phyloP scores from a whole-genome alignment of 2,797 vertebrate genomes.

The Pogoniulus pusillus region DNA sequence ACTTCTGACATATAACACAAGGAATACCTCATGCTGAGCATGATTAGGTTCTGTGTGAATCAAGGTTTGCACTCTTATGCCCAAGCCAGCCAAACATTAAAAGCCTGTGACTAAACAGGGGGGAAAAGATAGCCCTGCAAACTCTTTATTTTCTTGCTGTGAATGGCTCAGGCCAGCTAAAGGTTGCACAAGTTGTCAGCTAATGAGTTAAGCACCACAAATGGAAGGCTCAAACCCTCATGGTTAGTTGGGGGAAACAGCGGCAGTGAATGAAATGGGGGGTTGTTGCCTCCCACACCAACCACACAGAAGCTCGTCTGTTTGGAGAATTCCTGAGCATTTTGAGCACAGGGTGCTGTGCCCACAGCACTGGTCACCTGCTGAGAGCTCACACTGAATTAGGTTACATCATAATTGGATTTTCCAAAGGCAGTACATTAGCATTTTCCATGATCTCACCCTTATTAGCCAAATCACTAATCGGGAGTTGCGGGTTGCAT shows the following conservation, averaged over 20 bases:
- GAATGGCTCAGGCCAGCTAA: neutral
- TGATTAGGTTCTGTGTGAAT: neutral
- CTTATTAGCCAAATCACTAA: conserved; percentile 60
- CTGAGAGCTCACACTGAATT: conserved; percentile 53
- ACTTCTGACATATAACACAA: neutral
- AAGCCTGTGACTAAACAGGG: neutral
- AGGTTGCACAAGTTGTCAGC: neutral
- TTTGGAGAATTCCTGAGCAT: neutral
- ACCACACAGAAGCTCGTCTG: conserved; percentile 26
- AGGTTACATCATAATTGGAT: conserved; percentile 61
- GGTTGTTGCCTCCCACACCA: neutral
- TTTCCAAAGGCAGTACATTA: conserved; percentile 50
- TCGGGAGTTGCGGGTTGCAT: neutral
- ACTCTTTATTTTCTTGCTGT: neutral
- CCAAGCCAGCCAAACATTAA: neutral
- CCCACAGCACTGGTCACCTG: conserved; percentile 39
- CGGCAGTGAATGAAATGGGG: neutral
- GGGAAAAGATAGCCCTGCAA: neutral
- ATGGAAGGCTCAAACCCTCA: neutral
- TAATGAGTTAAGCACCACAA: conserved; percentile 6
- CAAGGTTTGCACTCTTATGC: neutral
- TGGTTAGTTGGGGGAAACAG: neutral
- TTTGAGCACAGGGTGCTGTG: conserved; percentile 6
- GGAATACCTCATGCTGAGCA: neutral
- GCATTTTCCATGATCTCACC: conserved; percentile 69